Conservation (phyloP, 2,113 vertebrate genomes). For the Australoheros scitulus region DNA sequence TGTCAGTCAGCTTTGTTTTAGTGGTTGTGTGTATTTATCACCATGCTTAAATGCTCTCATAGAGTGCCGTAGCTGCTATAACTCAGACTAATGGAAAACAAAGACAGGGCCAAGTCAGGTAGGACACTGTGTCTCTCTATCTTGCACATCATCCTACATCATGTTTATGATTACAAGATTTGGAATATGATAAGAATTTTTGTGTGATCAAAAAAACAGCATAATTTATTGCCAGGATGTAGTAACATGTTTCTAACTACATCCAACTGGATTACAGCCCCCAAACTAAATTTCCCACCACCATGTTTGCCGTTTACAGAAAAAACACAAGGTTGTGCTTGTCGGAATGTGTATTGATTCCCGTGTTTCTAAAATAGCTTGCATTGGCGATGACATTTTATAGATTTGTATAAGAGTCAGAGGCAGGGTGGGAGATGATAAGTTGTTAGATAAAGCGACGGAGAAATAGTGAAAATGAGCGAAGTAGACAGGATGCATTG, state of each 20-base stretch:
- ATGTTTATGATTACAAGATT: neutral
- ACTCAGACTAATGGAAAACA: slow-evolving; percentile 78
- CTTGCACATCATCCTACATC: slow-evolving; percentile 16
- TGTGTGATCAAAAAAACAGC: neutral
- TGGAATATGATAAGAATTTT: neutral
- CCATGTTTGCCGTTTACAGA: neutral
- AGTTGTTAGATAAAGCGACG: slow-evolving; percentile 19
- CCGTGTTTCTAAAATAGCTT: slow-evolving; percentile 13
- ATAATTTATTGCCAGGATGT: neutral
- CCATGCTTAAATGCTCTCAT: slow-evolving; percentile 72
- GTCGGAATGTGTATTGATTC: neutral
- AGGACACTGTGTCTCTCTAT: slow-evolving; percentile 45
- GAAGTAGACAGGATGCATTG: neutral
- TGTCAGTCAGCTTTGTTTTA: slow-evolving; percentile 76
- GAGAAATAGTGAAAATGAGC: neutral
- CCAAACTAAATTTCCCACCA: neutral
- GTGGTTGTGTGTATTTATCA: slow-evolving; percentile 74
- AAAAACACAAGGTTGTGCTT: neutral
- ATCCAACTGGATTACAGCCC: neutral
- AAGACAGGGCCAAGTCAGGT: slow-evolving; percentile 62
- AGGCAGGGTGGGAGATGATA: neutral
- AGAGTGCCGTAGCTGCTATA: slow-evolving; percentile 67
- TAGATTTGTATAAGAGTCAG: slow-evolving; percentile 5
- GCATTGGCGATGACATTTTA: slow-evolving; percentile 13
- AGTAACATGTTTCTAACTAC: neutral